phyloP scores from a whole-genome alignment of 2,888 invertebrate species.

The Polia nebulosa region DNA sequence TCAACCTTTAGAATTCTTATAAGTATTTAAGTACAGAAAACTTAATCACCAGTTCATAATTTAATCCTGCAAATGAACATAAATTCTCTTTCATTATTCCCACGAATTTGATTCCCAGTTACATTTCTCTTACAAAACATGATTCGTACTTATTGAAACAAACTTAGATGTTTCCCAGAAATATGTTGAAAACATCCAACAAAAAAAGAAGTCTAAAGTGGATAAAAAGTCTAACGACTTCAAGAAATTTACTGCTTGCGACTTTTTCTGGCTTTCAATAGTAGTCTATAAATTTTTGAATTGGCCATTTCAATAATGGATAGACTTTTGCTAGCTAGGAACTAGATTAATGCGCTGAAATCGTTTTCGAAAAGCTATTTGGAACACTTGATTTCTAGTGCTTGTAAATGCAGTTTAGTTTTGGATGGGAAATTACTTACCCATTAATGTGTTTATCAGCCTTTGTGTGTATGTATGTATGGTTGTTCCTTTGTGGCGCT shows the following conservation, averaged over 20 bases:
- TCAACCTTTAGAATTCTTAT: too few relatives aligned
- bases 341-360: conserved; percentile 26
- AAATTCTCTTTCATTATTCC: neutral
- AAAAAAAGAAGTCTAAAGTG: conserved; percentile 13
- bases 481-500: too few relatives aligned
- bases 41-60: neutral
- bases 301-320: conserved; percentile 37
- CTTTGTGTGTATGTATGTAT: too few relatives aligned
- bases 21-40: neutral
- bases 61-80: neutral
- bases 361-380: conserved; percentile 15
- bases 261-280: conserved; percentile 31
- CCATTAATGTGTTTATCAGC: too few relatives aligned
- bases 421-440: neutral
- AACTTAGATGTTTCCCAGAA: conserved; percentile 21
- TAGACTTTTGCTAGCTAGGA: conserved; percentile 1
- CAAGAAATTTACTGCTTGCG: conserved; percentile 43
- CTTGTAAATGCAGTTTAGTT: neutral
- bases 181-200: conserved; percentile 34
- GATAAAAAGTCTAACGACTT: conserved; percentile 41
- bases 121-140: conserved; percentile 2
- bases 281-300: conserved; percentile 42
- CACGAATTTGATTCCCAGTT: neutral
- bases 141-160: conserved; percentile 28
- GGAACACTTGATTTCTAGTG: conserved; percentile 9